A percentile compares a stretch with the other conserved stretches of the same genome.
These are phyloP conservation scores for Hirtodrosophila trivittata DNA, from an alignment of 2,888 invertebrate genomes.

Conservation along the genomic window DNA sequence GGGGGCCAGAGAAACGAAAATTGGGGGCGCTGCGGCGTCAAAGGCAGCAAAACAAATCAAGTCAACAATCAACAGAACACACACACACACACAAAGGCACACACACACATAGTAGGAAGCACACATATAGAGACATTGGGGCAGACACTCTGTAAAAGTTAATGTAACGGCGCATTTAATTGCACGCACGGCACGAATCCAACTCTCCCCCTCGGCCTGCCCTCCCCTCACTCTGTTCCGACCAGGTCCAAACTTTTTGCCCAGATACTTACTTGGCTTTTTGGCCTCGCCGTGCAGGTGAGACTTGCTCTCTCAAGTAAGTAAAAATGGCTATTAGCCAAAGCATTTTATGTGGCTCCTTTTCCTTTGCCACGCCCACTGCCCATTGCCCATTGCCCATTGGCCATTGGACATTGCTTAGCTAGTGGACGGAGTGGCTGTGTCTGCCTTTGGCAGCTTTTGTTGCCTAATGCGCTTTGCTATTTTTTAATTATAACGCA, in stretches of 20 bases:
- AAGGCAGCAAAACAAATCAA: constrained; percentile 78
- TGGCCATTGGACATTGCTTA: constrained; percentile 8
- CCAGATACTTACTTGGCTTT: constrained; percentile 71
- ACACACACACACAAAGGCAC: constrained; percentile 44
- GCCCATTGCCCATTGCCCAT: constrained; percentile 19
- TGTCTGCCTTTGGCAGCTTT: constrained; percentile 53
- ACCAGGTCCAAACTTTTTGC: constrained; percentile 44
- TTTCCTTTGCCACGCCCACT: constrained; percentile 58
- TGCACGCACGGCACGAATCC: constrained; percentile 74
- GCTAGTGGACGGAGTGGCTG: constrained; percentile 4
- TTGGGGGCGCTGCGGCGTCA: constrained; percentile 48
- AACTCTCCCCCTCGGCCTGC: not conserved
- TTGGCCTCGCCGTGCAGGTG: constrained; percentile 72
- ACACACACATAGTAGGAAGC: constrained; percentile 14
- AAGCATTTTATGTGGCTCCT: constrained; percentile 76
- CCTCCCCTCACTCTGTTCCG: not conserved
- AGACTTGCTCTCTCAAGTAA: constrained; percentile 66
- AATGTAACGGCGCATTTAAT: constrained; percentile 80
- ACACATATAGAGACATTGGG: constrained; percentile 52
- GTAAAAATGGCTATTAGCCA: constrained; percentile 79
- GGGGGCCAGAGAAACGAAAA: constrained; percentile 17
- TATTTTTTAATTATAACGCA: constrained; percentile 79
- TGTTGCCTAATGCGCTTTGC: constrained; percentile 80
- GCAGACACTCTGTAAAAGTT: constrained; percentile 78
- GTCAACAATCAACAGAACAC: constrained; percentile 79